phyloP scores from a whole-genome alignment of 2,888 invertebrate species.

The Eupithecia vulgata region DNA sequence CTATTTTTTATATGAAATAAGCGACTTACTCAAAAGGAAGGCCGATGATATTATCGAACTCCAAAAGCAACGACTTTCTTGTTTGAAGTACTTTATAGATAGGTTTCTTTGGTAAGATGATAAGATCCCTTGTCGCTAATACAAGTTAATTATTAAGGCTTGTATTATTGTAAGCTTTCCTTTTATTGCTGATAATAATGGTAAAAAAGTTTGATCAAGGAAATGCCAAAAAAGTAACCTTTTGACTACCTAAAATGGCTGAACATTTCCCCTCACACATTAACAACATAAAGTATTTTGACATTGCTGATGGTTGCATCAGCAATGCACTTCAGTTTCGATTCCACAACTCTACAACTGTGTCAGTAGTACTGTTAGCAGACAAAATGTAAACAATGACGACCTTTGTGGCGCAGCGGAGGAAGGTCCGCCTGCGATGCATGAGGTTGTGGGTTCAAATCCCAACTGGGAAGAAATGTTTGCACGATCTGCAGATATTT shows the following conservation, averaged over 20 bases:
- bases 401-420: background rate
- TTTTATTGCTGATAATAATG: background rate
- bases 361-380: constrained; percentile 24
- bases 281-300: constrained; percentile 4
- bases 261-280: background rate
- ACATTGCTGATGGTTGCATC: constrained; percentile 17
- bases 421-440: background rate
- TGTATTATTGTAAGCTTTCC: no score
- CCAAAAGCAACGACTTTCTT: no score
- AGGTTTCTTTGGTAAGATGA: no score
- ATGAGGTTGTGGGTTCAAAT: background rate
- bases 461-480: background rate
- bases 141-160: no score
- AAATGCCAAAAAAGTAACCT: background rate
- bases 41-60: no score
- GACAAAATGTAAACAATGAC: constrained; percentile 20
- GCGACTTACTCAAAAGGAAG: no score
- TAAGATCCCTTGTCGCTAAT: no score
- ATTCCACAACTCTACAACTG: constrained; percentile 9
- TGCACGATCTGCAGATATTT: background rate
- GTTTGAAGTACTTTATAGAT: no score
- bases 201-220: background rate
- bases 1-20: no score
- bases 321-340: constrained; percentile 13
- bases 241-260: background rate